Base-by-base conservation (phyloP, 2,888 invertebrate species). In the Marronus borbonicus region DNA sequence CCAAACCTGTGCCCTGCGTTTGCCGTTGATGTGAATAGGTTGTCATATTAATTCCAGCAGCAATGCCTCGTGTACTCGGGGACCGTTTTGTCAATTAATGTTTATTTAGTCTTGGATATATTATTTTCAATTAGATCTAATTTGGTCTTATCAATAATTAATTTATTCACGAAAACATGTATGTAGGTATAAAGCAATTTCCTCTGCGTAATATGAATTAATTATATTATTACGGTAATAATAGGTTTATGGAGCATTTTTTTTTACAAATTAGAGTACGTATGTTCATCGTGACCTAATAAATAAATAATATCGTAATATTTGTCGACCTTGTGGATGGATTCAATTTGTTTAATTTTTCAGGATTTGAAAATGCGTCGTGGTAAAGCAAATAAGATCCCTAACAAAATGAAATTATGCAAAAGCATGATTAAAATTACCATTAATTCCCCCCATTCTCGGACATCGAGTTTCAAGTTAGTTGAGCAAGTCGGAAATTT, bases 31-130 rank as follows among this genome's bases (percentile, higher is more conserved):
- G 79, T 78, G 79, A 70, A 82, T 80, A 81, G 55, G 81, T 81
- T 81, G 83, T 80, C 80, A 80, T 81, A 83, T 82, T 83, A 83
- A 83, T 83, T 79, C 74, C 20, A 14, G 28, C 60, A 28, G 28
- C n/a, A 70, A 75, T 17, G 66, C 10, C 75, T 78, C 78, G 78
- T 79, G 78, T 82, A 81, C 82, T 78, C 74, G 31, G 66, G 17
- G 55, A 65, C 65, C 52, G 5, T 55, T 68, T 76, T 68, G 76
- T 68, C 76, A 76, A 76, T 76, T 68, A 68, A n/a, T 76, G 66
- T 68, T 68, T 68, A 58, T 39, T 17, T 58, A 76, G 20, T 68
- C 66, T 74, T 62, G 52, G 7, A 66, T 20, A 36, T 64, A 64
- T 64, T 64, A 65, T 65, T 65, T 17, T 66, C 44, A 17, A 66